Percentiles rank a stretch among this genome's conserved stretches.
Evolutionary conservation across 2,888 invertebrate species (phyloP).

Genomic region (Amphipoea lucens): DNA sequence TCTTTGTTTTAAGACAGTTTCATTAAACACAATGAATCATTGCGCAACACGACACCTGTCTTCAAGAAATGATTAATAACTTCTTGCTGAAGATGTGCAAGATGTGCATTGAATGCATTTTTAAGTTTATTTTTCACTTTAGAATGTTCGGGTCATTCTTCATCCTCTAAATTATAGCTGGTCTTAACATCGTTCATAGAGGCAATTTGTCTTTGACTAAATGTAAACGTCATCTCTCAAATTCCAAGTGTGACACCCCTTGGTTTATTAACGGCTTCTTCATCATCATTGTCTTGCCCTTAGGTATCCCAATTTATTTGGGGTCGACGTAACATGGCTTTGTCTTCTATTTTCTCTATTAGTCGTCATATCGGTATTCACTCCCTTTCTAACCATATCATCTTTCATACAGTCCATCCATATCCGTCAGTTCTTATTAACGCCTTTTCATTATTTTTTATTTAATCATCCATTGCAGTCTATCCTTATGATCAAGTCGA

Average conservation of each 20-base stretch:
- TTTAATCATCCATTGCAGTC: not conserved
- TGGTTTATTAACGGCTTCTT: not conserved
- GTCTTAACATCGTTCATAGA: conserved; percentile 2
- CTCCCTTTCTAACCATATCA: not conserved
- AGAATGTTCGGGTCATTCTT: not conserved
- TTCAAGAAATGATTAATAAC: conserved; percentile 33
- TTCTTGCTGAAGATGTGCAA: conserved; percentile 13
- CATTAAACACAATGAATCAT: conserved; percentile 24
- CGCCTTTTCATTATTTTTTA: not conserved
- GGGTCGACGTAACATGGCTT: not conserved
- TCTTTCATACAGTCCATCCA: not conserved
- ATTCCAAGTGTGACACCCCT: not conserved
- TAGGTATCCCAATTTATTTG: not conserved
- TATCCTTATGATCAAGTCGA: not conserved
- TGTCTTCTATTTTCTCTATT: not conserved
- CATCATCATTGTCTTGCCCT: not conserved
- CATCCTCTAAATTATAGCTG: not conserved
- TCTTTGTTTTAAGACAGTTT: conserved; percentile 30
- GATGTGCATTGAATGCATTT: conserved; percentile 21
- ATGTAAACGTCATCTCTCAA: not conserved
- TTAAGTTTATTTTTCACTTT: conserved; percentile 28
- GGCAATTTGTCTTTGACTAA: conserved; percentile 20
- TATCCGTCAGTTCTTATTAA: not conserved
- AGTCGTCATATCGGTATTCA: not conserved
- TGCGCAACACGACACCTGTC: conserved; percentile 33